Conservation (phyloP, 2,888 invertebrate species). For the Torymus auratus region DNA sequence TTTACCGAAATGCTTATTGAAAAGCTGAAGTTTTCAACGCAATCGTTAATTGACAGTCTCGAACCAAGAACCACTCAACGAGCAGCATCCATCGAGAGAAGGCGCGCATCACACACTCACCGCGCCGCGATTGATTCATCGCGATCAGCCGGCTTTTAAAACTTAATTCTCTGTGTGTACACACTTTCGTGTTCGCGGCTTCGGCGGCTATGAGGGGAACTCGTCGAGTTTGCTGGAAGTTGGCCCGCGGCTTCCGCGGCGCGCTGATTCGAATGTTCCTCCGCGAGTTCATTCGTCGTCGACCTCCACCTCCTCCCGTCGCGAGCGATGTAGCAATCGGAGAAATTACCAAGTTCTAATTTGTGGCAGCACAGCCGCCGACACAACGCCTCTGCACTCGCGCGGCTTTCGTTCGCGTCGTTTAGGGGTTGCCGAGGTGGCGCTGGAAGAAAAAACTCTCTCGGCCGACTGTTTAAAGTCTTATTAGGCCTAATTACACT, state of each 20-base stretch:
- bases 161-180: constrained; percentile 52
- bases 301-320: neutral
- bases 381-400: neutral
- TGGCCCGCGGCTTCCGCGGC: constrained; percentile 63
- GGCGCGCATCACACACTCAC: no score
- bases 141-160: constrained; percentile 55
- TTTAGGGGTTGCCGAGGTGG: neutral
- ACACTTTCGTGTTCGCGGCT: constrained; percentile 55
- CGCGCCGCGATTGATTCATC: neutral
- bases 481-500: constrained; percentile 30
- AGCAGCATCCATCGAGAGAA: no score
- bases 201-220: neutral
- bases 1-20: no score
- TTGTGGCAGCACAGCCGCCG: constrained; percentile 44
- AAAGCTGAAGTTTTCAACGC: no score
- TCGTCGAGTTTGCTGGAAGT: constrained; percentile 63
- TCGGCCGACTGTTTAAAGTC: constrained; percentile 6
- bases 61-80: no score
- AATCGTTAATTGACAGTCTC: no score
- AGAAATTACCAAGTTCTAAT: constrained; percentile 64
- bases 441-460: constrained; percentile 9
- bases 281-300: neutral
- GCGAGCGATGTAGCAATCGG: constrained; percentile 56
- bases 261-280: constrained; percentile 58
- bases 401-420: constrained; percentile 2